phyloP scores from a whole-genome alignment of 37 sponge, comb jelly and placozoan genomes.

The Ephydatia muelleri region DNA sequence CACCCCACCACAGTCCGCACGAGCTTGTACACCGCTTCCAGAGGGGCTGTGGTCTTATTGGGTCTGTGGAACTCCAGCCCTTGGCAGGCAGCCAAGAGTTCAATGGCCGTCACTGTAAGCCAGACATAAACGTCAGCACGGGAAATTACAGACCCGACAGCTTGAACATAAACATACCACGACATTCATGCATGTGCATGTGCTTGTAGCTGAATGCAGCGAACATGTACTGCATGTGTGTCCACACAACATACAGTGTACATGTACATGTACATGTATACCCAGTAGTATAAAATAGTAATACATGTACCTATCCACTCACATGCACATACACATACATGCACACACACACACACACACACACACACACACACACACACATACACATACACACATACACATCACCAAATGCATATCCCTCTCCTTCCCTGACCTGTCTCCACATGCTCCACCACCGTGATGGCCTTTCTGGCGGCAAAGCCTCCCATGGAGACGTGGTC shows the following conservation, averaged over 20 bases:
- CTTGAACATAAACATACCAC: no score
- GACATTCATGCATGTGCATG: not conserved
- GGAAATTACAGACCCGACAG: no score
- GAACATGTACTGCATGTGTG: no score
- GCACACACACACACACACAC: not conserved
- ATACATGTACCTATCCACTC: no score
- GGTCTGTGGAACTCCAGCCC: conserved; percentile 92
- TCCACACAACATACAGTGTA: no score
- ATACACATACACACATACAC: no score
- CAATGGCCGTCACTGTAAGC: conserved; percentile 90
- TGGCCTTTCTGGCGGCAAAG: conserved; percentile 92
- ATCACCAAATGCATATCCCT: no score
- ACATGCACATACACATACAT: not conserved
- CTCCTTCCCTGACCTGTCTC: conserved; percentile 55
- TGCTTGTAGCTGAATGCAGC: not conserved
- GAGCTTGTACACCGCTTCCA: conserved; percentile 83
- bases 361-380: not conserved
- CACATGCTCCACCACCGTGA: conserved; percentile 90
- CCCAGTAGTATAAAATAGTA: not conserved
- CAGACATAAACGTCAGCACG: no score
- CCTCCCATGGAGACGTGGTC: conserved; percentile 99
- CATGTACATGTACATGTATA: no score
- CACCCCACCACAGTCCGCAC: conserved; percentile 75
- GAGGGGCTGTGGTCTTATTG: conserved; percentile 84
- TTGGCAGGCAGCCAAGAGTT: conserved; percentile 96